These are phyloP conservation scores for Microctonus hyperodae DNA, from an alignment of 2,888 invertebrate genomes.

Conservation along the genomic window DNA sequence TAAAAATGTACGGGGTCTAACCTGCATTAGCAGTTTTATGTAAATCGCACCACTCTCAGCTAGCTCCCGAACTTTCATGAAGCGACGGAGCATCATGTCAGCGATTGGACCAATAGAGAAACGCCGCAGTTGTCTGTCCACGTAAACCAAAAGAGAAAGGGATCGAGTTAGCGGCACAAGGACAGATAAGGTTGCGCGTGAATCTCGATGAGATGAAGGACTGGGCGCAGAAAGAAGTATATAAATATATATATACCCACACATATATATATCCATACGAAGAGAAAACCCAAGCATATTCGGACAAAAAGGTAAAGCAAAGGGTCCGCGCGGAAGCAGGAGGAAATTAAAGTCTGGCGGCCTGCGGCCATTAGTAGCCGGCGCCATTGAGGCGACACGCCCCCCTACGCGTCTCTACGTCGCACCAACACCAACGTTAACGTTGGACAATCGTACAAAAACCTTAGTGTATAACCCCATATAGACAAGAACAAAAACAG, in stretches of 20 bases:
- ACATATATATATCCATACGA: constrained; percentile 35
- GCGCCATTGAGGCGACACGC: constrained; percentile 64
- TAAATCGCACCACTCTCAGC: constrained; percentile 45
- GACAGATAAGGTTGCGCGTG: constrained; percentile 29
- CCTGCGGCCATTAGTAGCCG: constrained; percentile 64
- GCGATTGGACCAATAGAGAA: constrained; percentile 39
- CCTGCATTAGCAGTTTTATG: constrained; percentile 51
- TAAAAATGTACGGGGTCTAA: constrained; percentile 41
- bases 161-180: background rate
- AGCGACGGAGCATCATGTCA: constrained; percentile 34
- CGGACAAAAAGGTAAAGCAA: constrained; percentile 59
- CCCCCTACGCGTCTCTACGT: constrained; percentile 58
- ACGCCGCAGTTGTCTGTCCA: constrained; percentile 13
- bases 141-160: constrained; percentile 30
- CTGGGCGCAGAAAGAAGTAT: constrained; percentile 38
- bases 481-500: background rate
- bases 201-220: constrained; percentile 31
- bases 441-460: constrained; percentile 20
- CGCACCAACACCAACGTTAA: constrained; percentile 38
- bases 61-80: constrained; percentile 30
- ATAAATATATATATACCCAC: constrained; percentile 27
- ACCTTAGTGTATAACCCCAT: background rate
- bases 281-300: constrained; percentile 49
- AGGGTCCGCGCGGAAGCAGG: constrained; percentile 63
- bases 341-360: constrained; percentile 66